Conservation (phyloP, 2,797 vertebrate genomes). For the Falco biarmicus region DNA sequence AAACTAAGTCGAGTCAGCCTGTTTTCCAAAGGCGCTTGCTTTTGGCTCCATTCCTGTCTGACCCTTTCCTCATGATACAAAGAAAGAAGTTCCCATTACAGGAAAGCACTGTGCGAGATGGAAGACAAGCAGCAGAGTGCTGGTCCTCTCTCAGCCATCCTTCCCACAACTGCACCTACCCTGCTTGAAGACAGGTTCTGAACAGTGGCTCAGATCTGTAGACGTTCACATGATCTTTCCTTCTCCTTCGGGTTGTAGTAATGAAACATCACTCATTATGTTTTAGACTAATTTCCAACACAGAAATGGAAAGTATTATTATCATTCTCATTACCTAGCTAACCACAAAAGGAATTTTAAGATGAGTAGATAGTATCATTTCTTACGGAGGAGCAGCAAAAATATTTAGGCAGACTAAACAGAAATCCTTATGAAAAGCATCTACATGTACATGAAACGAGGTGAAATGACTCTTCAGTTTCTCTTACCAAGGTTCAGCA, state of each 20-base stretch:
- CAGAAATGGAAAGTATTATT: not conserved
- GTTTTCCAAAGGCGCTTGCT: not conserved
- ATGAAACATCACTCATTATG: not conserved
- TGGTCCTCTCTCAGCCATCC: not conserved
- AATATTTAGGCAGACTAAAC: not conserved
- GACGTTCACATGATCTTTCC: not conserved
- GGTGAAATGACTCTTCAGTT: not conserved
- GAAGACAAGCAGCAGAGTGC: not conserved
- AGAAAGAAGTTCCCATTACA: not conserved
- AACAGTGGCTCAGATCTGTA: not conserved
- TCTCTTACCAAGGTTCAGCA: not conserved
- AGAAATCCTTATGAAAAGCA: not conserved
- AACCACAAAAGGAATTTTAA: not conserved
- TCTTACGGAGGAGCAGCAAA: not conserved
- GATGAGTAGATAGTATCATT: not conserved
- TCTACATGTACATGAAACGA: not conserved
- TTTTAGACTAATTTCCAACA: not conserved
- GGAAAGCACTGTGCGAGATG: not conserved
- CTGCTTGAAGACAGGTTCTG: not conserved
- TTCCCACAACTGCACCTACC: not conserved
- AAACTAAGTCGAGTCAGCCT: not conserved
- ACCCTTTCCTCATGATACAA: not conserved
- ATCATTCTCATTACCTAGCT: not conserved
- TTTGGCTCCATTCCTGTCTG: not conserved
- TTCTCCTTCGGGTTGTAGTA: not conserved